Percentiles rank a stretch among this genome's conserved stretches.
phyloP scores from a whole-genome alignment of 2,888 invertebrate genomes.

The Limnephilus lunatus region DNA sequence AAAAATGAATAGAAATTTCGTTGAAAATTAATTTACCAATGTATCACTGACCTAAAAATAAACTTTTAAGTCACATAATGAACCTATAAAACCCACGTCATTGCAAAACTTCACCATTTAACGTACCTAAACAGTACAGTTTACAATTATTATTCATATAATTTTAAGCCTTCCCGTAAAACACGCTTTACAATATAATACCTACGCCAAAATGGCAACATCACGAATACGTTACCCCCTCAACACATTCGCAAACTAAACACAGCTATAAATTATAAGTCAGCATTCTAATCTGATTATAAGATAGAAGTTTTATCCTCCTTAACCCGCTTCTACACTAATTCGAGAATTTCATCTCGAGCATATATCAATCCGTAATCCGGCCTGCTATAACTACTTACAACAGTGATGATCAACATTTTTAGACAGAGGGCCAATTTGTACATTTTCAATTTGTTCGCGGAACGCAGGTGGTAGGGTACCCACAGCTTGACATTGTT shows the following conservation, averaged over 20 bases:
- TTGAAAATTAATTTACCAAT: background rate
- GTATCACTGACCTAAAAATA: background rate
- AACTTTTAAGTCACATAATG: background rate
- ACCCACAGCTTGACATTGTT: too few species aligned
- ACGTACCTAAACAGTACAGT: background rate
- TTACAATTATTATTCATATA: background rate
- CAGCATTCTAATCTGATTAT: constrained; percentile 11
- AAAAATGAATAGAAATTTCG: background rate
- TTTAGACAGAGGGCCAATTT: too few species aligned
- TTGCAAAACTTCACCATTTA: background rate
- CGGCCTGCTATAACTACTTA: constrained; percentile 24
- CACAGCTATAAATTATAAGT: constrained; percentile 17
- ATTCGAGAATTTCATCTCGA: constrained; percentile 42
- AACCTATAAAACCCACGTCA: background rate
- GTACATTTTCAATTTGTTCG: too few species aligned
- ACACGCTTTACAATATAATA: background rate
- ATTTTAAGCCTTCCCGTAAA: background rate
- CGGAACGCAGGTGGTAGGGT: too few species aligned
- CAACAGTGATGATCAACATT: too few species aligned
- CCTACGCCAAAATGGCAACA: background rate
- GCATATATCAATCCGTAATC: constrained; percentile 51
- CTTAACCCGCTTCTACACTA: constrained; percentile 36
- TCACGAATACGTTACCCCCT: background rate
- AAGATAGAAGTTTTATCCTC: constrained; percentile 14
- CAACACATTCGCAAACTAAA: background rate